Evolutionary conservation across 2,113 vertebrate genomes (phyloP).

Genomic region (Toxotes jaculatrix): DNA sequence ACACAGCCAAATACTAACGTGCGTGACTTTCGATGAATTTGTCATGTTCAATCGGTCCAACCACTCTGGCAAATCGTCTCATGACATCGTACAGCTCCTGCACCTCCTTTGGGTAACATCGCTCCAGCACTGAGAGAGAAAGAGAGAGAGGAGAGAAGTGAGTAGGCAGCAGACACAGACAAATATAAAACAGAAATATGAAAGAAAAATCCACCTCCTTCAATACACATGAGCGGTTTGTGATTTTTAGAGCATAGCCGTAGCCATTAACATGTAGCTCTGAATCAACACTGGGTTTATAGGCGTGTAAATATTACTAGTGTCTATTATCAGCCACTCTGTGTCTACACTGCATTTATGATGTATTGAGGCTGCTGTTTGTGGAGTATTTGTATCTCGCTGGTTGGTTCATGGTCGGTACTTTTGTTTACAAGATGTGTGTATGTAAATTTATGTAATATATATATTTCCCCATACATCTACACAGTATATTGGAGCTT

Average conservation of each 20-base stretch:
- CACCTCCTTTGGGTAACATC: slow-evolving; percentile 95
- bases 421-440: no score
- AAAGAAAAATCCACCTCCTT: slow-evolving; percentile 21
- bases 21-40: slow-evolving; percentile 98
- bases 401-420: not conserved
- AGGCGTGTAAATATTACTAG: not conserved
- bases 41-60: slow-evolving; percentile 93
- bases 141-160: slow-evolving; percentile 25
- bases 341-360: not conserved
- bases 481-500: not conserved
- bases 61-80: slow-evolving; percentile 93
- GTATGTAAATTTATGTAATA: no score
- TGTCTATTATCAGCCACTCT: slow-evolving; percentile 4
- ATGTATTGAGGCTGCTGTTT: slow-evolving; percentile 1
- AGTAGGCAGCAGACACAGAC: slow-evolving; percentile 30
- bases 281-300: slow-evolving; percentile 10
- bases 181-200: slow-evolving; percentile 48
- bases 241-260: not conserved
- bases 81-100: slow-evolving; percentile 97
- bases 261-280: not conserved
- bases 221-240: slow-evolving; percentile 16
- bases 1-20: slow-evolving; percentile 83
- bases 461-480: not conserved
- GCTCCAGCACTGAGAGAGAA: slow-evolving; percentile 89
- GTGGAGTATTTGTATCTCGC: not conserved